phyloP scores from a whole-genome alignment of 2,113 vertebrate genomes.

The Thamnaconus septentrionalis region DNA sequence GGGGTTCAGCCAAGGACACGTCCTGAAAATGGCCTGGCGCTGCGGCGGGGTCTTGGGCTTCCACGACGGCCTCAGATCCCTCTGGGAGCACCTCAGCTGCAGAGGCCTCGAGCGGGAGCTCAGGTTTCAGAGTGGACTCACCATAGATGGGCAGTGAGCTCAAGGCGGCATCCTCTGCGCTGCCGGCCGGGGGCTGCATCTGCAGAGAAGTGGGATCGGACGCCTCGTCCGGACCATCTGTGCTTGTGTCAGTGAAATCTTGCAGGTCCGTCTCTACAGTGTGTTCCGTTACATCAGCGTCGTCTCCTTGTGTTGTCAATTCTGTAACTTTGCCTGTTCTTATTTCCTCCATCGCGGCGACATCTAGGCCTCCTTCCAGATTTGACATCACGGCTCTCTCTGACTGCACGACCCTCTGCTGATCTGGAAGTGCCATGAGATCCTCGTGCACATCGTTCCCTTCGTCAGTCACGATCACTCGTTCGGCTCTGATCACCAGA shows the following conservation, averaged over 20 bases:
- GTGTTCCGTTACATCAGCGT: not conserved
- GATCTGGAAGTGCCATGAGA: slow-evolving; percentile 6
- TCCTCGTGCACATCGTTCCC: slow-evolving; percentile 54
- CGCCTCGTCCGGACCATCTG: slow-evolving; percentile 8
- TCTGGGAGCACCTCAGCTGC: slow-evolving; percentile 3
- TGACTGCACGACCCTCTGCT: not conserved
- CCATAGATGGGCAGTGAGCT: slow-evolving; percentile 46
- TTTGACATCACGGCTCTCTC: slow-evolving; percentile 4
- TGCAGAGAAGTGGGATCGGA: not conserved
- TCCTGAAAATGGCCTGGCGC: slow-evolving; percentile 67
- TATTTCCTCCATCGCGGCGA: not conserved
- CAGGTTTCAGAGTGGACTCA: slow-evolving; percentile 8
- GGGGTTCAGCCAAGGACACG: slow-evolving; percentile 55
- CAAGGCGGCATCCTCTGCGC: slow-evolving; percentile 36
- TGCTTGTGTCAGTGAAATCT: not conserved
- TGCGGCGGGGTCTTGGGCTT: not conserved
- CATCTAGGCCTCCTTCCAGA: slow-evolving; percentile 11
- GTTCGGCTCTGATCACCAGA: slow-evolving; percentile 71
- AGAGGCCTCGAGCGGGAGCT: slow-evolving; percentile 4
- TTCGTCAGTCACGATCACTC: slow-evolving; percentile 74
- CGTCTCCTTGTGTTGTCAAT: slow-evolving; percentile 10
- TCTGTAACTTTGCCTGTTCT: slow-evolving; percentile 14
- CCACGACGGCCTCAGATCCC: slow-evolving; percentile 4
- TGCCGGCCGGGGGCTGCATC: slow-evolving; percentile 7
- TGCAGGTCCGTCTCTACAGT: slow-evolving; percentile 7